Base-by-base conservation (phyloP, 2,888 invertebrate genomes). In the Resseliella maxima region DNA sequence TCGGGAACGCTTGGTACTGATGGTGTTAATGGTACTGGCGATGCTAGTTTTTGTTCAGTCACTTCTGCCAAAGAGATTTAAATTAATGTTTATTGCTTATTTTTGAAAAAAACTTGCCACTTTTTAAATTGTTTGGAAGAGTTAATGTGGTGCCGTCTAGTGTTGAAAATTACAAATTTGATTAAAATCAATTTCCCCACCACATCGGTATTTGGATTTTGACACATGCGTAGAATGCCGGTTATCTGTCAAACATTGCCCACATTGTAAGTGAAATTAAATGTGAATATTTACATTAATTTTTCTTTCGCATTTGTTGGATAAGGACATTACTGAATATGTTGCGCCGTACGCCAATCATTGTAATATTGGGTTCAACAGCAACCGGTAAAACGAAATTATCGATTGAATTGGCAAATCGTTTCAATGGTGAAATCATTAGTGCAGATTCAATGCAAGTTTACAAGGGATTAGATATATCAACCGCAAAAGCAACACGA, bases 381-480 rank as follows among this genome's bases (percentile, higher is more conserved):
- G 99, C 99, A 15, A 95, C 97, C 8, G 99, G 99, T 87, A 99
- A 99, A 92, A 98, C 99, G 0, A 98, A 98, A 92, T 92, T 99
- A 88, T 96, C 97, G 87, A 93, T 99, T 87, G 96, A 98, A 92
- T 92, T 99, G 88, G 98, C 98, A 0, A 93, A 94, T 89, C 94
- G 93, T 90, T 97, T 96, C 91, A 93, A 93, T 88, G 96, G 97
- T 38, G 99, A 99, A 93, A 95, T 99, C 87, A 96, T 99, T 87
- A 98, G 98, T 89, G 98, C 99, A 0, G 99, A 99, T 94, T 98
- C 99, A 31, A 99, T 99, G 98, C 99, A 99, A 95, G 95, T 99
- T 45, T 99, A 99, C 92, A 96, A 95, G 91, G 96, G 97, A 0
- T 92, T 99, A 89, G 95, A 99, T 89, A 95, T 99, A 89, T 94